Conservation (phyloP, 2,888 invertebrate genomes). For the Meandrusa payeni region DNA sequence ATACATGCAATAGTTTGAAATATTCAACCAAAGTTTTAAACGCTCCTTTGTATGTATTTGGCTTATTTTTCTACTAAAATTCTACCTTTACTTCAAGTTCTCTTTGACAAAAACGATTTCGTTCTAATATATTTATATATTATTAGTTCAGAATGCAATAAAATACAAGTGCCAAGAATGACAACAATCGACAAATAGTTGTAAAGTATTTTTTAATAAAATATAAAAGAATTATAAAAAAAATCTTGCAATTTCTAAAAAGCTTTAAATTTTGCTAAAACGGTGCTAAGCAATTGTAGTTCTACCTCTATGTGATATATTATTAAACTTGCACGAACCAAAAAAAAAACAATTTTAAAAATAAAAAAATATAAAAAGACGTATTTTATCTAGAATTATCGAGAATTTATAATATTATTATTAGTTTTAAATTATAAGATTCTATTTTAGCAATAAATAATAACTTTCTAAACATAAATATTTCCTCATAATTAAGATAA, state of each 20-base stretch:
- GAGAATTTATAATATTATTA: not conserved
- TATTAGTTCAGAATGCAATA: no score
- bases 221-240: not conserved
- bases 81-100: no score
- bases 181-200: not conserved
- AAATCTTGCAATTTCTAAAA: not conserved
- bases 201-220: slow-evolving; percentile 5
- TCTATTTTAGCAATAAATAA: not conserved
- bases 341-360: slow-evolving; percentile 28
- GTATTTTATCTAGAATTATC: slow-evolving; percentile 18
- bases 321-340: slow-evolving; percentile 20
- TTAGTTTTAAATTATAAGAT: not conserved
- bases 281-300: slow-evolving; percentile 18
- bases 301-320: slow-evolving; percentile 20
- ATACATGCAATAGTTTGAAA: no score
- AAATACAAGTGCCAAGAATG: no score
- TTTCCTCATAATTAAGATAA: no score
- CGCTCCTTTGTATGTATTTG: no score
- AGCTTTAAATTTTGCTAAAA: slow-evolving; percentile 9
- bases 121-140: no score
- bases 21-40: no score
- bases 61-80: no score
- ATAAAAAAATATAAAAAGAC: slow-evolving; percentile 32
- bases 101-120: no score
- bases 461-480: no score